A percentile compares a stretch with the other conserved stretches of the same genome.
Evolutionary conservation across 2,797 vertebrate genomes (phyloP).

Genomic region (Myoxocephalus aenaeus): DNA sequence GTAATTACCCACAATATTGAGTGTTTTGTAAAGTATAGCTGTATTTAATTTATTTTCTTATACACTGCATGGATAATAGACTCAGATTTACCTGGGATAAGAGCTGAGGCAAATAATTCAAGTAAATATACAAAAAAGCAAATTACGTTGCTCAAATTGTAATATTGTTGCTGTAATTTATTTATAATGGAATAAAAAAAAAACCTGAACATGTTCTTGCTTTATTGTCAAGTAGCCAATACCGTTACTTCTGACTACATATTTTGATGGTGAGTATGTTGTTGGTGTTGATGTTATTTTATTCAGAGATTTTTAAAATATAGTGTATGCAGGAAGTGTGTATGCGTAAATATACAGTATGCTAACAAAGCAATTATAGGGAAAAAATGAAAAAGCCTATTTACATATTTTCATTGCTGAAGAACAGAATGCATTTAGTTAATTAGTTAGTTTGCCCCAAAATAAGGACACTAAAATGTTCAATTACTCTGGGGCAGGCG

Average conservation of each 20-base stretch:
- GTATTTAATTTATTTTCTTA: background rate
- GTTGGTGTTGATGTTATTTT: background rate
- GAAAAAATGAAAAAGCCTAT: background rate
- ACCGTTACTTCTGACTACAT: background rate
- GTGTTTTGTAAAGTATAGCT: background rate
- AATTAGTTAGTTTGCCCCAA: background rate
- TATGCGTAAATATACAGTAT: background rate
- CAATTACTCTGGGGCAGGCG: background rate
- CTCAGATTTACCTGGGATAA: background rate
- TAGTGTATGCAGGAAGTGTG: background rate
- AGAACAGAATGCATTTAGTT: background rate
- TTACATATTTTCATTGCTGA: background rate
- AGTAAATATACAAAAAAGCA: background rate
- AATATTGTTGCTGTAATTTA: background rate
- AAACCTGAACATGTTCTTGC: background rate
- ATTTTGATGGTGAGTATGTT: background rate
- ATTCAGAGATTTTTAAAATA: background rate
- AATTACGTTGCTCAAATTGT: background rate
- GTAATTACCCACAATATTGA: background rate
- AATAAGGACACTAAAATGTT: conserved; percentile 13
- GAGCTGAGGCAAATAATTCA: background rate
- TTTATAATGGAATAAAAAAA: background rate
- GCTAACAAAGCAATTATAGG: background rate
- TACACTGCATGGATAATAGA: background rate
- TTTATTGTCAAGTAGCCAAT: background rate